phyloP scores from a whole-genome alignment of 2,888 invertebrate genomes.

The Epirrita christyi region DNA sequence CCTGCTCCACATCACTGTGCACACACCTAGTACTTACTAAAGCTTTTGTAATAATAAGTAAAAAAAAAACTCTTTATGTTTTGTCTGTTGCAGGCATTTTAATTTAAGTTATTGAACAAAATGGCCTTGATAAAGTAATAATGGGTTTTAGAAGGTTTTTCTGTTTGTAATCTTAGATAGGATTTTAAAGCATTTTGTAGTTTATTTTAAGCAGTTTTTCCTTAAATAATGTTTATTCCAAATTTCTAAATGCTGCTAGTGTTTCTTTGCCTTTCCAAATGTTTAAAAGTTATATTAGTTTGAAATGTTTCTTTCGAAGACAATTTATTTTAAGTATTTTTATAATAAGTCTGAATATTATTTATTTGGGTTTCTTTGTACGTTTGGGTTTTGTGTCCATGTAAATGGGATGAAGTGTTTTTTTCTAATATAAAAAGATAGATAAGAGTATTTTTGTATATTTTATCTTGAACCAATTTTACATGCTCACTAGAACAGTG shows the following conservation, averaged over 20 bases:
- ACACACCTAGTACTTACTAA: too few species aligned
- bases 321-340: slow-evolving; percentile 14
- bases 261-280: background rate
- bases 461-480: background rate
- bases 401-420: slow-evolving; percentile 17
- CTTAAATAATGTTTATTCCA: too few species aligned
- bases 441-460: background rate
- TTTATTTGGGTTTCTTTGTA: slow-evolving; percentile 25
- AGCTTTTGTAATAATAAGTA: too few species aligned
- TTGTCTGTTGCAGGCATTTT: background rate
- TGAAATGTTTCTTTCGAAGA: background rate
- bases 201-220: background rate
- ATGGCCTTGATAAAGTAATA: slow-evolving; percentile 8
- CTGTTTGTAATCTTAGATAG: background rate
- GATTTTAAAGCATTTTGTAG: background rate
- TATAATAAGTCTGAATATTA: slow-evolving; percentile 29
- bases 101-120: slow-evolving; percentile 10
- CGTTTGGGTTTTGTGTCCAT: slow-evolving; percentile 20
- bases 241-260: background rate
- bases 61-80: background rate
- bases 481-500: background rate
- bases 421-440: slow-evolving; percentile 11
- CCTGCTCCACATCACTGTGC: too few species aligned
- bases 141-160: background rate
- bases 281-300: background rate